Percentiles rank a stretch among this genome's conserved stretches.
Conservation (phyloP, 2,113 vertebrate species). For the Trinectes maculatus region DNA sequence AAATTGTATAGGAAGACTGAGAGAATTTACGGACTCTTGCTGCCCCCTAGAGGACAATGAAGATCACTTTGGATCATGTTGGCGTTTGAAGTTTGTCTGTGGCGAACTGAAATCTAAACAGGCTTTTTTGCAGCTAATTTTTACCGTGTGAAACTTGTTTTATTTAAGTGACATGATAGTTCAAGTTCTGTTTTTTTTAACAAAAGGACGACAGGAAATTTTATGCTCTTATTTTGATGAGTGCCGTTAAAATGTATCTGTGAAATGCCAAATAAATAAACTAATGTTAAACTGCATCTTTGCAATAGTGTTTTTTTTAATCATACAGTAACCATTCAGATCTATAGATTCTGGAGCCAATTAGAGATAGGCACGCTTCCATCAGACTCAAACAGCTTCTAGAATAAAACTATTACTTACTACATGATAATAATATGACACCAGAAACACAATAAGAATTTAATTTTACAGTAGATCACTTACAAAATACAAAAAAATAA, state of each 20-base stretch:
- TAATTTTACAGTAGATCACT: constrained; percentile 44
- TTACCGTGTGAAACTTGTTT: constrained; percentile 13
- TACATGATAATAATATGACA: not conserved
- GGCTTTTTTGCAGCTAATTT: constrained; percentile 46
- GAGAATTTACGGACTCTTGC: constrained; percentile 14
- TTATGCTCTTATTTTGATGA: constrained; percentile 68
- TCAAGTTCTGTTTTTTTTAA: constrained; percentile 26
- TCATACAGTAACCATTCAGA: not conserved
- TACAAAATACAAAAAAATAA: constrained; percentile 44
- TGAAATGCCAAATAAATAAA: constrained; percentile 69
- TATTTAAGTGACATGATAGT: constrained; percentile 20
- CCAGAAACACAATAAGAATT: constrained; percentile 22
- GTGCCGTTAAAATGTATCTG: constrained; percentile 45
- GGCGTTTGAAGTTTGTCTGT: not conserved
- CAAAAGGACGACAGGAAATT: constrained; percentile 45
- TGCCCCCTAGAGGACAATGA: constrained; percentile 35
- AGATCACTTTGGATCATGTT: not conserved
- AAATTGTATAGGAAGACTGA: not conserved
- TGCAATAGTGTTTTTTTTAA: not conserved
- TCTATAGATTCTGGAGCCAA: too few species aligned
- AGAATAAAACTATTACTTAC: not conserved
- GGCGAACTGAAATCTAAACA: constrained; percentile 5
- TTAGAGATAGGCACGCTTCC: too few species aligned
- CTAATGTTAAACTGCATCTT: constrained; percentile 4
- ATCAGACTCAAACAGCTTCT: too few species aligned